Evolutionary conservation across 2,888 invertebrate species (phyloP).

Genomic region (Stenolophus ochropezus): DNA sequence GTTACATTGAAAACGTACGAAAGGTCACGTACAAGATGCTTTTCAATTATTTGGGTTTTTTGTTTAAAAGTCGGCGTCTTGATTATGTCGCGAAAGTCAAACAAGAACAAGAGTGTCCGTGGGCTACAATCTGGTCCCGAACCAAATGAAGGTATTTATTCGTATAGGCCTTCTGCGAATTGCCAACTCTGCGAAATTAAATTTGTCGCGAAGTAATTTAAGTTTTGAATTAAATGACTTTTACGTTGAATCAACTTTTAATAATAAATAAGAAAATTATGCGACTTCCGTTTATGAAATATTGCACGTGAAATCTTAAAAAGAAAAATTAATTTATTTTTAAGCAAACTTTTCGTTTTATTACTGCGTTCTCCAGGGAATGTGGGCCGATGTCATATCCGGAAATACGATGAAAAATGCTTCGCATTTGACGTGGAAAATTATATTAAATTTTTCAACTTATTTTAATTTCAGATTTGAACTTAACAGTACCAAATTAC

Average conservation of each 20-base stretch:
- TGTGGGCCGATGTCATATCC: constrained; percentile 8
- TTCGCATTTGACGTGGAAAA: constrained; percentile 26
- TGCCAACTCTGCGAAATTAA: constrained; percentile 16
- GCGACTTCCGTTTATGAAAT: constrained; percentile 22
- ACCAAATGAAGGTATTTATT: constrained; percentile 10
- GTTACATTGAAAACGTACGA: no score
- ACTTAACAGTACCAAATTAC: not conserved
- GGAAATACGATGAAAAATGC: constrained; percentile 39
- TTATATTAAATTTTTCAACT: constrained; percentile 40
- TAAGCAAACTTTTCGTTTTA: constrained; percentile 34
- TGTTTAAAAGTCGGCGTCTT: no score
- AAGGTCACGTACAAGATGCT: no score
- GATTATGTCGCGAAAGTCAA: not conserved
- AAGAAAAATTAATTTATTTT: constrained; percentile 36
- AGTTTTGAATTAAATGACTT: constrained; percentile 39
- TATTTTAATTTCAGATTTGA: constrained; percentile 19
- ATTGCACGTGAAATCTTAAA: constrained; percentile 23
- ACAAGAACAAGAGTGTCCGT: no score
- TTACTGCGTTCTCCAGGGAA: constrained; percentile 1
- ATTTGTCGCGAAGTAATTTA: constrained; percentile 43
- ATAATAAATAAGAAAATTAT: constrained; percentile 38
- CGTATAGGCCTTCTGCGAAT: not conserved
- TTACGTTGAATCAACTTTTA: constrained; percentile 35
- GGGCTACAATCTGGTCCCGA: no score
- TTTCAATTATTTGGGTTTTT: no score